Evolutionary conservation across 2,113 vertebrate species (phyloP).

Genomic region (Salvelinus alpinus): DNA sequence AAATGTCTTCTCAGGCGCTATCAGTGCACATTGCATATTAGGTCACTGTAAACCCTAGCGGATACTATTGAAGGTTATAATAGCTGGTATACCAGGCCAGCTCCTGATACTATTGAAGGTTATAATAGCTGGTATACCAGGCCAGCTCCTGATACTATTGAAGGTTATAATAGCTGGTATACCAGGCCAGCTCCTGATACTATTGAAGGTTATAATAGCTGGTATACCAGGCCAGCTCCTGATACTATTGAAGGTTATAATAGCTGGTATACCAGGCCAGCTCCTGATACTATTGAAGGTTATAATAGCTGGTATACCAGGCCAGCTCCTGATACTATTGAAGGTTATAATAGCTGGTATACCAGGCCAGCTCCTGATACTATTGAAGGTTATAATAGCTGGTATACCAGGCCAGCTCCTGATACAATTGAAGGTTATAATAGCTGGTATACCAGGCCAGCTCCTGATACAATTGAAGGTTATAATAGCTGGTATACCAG

Average conservation of each 20-base stretch:
- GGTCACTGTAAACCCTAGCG: conserved; percentile 21
- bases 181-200: not conserved
- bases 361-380: not conserved
- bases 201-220: too few species aligned
- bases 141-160: not conserved
- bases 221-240: not conserved
- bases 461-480: too few species aligned
- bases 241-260: not conserved
- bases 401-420: not conserved
- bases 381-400: too few species aligned
- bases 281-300: not conserved
- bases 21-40: conserved; percentile 40
- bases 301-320: too few species aligned
- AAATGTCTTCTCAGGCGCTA: conserved; percentile 44
- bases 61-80: too few species aligned
- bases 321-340: not conserved
- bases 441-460: not conserved
- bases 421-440: not conserved
- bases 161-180: too few species aligned
- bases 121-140: too few species aligned
- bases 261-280: too few species aligned
- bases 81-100: too few species aligned
- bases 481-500: too few species aligned
- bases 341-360: too few species aligned
- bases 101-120: not conserved